Conservation (phyloP, 1,140 invertebrate species). For the Hylaeus anthracinus region DNA sequence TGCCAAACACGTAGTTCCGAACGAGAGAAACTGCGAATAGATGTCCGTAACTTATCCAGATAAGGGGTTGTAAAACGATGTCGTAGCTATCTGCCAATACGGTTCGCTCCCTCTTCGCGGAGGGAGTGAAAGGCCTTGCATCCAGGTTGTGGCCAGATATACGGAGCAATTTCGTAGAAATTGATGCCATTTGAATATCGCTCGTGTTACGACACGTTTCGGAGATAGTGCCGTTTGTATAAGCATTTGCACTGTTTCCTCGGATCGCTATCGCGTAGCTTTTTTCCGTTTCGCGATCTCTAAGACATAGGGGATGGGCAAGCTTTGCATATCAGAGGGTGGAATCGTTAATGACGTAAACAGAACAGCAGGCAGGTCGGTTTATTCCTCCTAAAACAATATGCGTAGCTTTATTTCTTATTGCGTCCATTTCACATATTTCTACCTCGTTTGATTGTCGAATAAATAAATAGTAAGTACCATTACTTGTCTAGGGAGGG, state of each 20-base stretch:
- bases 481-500: no score
- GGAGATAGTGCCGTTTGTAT: slow-evolving; percentile 48
- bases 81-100: slow-evolving; percentile 78
- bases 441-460: no score
- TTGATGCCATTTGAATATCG: slow-evolving; percentile 80
- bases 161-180: slow-evolving; percentile 76
- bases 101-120: slow-evolving; percentile 66
- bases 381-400: no score
- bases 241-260: slow-evolving; percentile 53
- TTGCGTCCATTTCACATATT: no score
- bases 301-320: no score
- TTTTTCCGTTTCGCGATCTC: not conserved
- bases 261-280: slow-evolving; percentile 46
- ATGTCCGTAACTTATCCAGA: slow-evolving; percentile 77
- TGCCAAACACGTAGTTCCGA: slow-evolving; percentile 59
- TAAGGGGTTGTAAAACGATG: slow-evolving; percentile 79
- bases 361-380: no score
- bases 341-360: no score
- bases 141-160: slow-evolving; percentile 68
- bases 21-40: slow-evolving; percentile 55
- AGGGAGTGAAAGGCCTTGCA: slow-evolving; percentile 42
- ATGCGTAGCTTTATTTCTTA: no score
- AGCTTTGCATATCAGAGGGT: not conserved
- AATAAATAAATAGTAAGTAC: no score
- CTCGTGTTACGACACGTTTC: slow-evolving; percentile 53